These are phyloP conservation scores for Cassiopea andromeda DNA, from an alignment of 30 jellyfish, hydroid and myxozoan genomes.

Conservation along the genomic window DNA sequence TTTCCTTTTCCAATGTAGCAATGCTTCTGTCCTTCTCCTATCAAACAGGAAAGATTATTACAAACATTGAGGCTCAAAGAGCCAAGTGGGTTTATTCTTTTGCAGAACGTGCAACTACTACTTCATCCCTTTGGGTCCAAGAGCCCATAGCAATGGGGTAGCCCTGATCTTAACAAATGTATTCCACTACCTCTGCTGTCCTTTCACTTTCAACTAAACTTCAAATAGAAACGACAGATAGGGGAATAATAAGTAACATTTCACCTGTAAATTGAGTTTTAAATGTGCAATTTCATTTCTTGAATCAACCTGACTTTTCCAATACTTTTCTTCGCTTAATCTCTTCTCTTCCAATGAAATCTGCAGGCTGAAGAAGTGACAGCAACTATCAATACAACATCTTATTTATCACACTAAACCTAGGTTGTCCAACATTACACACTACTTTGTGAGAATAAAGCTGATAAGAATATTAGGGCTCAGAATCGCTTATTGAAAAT, in stretches of 20 bases:
- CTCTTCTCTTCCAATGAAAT: conserved; percentile 25
- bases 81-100: too few species aligned
- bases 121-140: too few species aligned
- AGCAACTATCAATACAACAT: background rate
- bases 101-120: too few species aligned
- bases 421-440: too few species aligned
- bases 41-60: background rate
- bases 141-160: too few species aligned
- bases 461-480: too few species aligned
- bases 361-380: conserved; percentile 7
- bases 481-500: too few species aligned
- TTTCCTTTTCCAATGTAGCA: background rate
- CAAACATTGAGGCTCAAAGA: too few species aligned
- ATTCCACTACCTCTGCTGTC: background rate
- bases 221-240: background rate
- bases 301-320: conserved; percentile 30
- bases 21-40: background rate
- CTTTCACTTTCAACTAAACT: background rate
- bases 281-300: conserved; percentile 13
- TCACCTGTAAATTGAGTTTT: conserved; percentile 18
- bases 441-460: too few species aligned
- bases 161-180: too few species aligned
- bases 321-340: conserved; percentile 11
- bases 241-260: background rate
- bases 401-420: too few species aligned